phyloP scores from a whole-genome alignment of 2,888 invertebrate genomes.

The Orthonychiurus folsomi region DNA sequence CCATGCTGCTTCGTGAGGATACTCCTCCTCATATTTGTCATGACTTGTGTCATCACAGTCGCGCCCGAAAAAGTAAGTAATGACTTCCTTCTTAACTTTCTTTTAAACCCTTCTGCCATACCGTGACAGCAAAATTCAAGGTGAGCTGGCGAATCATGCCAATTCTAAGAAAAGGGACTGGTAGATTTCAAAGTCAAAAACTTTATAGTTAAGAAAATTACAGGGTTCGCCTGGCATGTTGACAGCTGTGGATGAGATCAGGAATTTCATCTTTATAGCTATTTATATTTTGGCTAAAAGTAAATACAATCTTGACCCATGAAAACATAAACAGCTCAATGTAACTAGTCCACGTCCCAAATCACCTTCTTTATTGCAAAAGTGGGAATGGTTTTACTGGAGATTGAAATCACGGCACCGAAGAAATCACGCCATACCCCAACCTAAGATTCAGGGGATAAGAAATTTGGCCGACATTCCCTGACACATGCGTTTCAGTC shows the following conservation, averaged over 20 bases:
- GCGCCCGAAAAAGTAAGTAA: conserved; percentile 40
- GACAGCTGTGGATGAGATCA: too few relatives aligned
- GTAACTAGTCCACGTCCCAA: not conserved
- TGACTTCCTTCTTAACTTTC: conserved; percentile 1
- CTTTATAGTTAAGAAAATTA: too few relatives aligned
- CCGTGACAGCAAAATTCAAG: too few relatives aligned
- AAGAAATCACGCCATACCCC: not conserved
- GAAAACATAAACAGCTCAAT: not conserved
- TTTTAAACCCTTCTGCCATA: too few relatives aligned
- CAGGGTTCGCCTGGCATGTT: too few relatives aligned
- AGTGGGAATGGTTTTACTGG: not conserved
- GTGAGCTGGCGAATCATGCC: too few relatives aligned
- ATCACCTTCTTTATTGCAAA: not conserved
- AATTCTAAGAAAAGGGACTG: too few relatives aligned
- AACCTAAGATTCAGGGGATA: not conserved
- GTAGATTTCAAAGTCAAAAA: too few relatives aligned
- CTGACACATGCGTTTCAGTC: not conserved
- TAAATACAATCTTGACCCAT: not conserved
- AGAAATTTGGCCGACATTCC: not conserved
- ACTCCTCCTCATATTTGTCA: conserved; percentile 40
- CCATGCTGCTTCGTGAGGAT: conserved; percentile 38
- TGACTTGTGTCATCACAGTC: conserved; percentile 40
- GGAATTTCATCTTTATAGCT: too few relatives aligned
- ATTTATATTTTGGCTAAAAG: not conserved
- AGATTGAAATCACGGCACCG: not conserved